Base-by-base conservation (phyloP, 2,888 invertebrate species). In the Pseudoips prasinana region DNA sequence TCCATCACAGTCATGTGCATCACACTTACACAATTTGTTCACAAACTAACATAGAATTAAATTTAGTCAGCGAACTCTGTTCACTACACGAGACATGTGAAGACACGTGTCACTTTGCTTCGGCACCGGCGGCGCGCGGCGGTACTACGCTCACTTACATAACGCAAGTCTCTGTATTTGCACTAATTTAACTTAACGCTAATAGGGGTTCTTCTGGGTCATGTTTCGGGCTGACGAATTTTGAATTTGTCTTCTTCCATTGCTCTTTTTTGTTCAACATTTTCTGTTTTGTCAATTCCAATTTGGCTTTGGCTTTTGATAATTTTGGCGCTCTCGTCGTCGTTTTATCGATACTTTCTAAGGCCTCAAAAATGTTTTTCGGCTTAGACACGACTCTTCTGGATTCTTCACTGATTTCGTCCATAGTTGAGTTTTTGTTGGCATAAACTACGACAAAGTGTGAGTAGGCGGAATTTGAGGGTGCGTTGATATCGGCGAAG, bases 401-500 rank as follows among this genome's bases (percentile, higher is more conserved):
- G 1, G 80, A 73, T 60, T 82, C 82, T 52, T 83, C 79, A 35
- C 88, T 84, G 9, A 88, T 74, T 49, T 91, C 89, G 52, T 90
- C 90, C 46, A 88, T 80, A 1, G 93, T 94, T 4, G 91, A 92
- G 59, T 95, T 95, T 70, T 94, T 94, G 52, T 95, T 94, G 0
- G 94, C 94, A 65, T 96, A 96, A 0, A 96, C 95, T 0, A 96
- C 93, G 17, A 95, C 95, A 44, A 92, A 93, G 55, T 96, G 94
- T 0, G 96, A 95, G 73, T 94, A 96, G 3, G 95, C 95, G 1
- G 88, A 80, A 64, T 94, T 95, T 0, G 94, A 91, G 0, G 95
- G 95, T 1, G 95, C 92, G 44, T 96, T 96, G 33, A 96, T 96
- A 59, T 96, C 96, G 0, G 96, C 96, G 64, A 96, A 96, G 70